A percentile compares a stretch with the other conserved stretches of the same genome.
These are phyloP conservation scores for Galerucella nymphaeae DNA, from an alignment of 2,888 invertebrate species.

Conservation along the genomic window DNA sequence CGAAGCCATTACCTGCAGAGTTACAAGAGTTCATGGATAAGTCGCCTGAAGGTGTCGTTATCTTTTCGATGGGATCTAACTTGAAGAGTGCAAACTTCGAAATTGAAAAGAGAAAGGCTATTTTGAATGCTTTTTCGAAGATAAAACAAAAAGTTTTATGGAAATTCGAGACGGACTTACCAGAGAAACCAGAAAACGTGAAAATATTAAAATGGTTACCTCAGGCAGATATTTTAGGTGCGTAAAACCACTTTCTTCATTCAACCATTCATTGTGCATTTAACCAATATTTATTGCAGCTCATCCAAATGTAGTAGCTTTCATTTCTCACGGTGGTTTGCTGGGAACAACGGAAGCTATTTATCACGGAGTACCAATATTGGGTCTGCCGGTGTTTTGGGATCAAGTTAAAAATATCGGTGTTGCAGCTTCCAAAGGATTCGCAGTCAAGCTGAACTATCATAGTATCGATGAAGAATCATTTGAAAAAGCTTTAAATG, in stretches of 20 bases:
- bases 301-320: constrained; percentile 25
- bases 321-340: constrained; percentile 35
- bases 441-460: constrained; percentile 15
- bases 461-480: constrained; percentile 16
- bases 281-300: background rate
- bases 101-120: constrained; percentile 65
- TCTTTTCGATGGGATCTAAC: constrained; percentile 73
- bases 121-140: constrained; percentile 70
- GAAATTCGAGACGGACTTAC: constrained; percentile 71
- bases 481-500: constrained; percentile 18
- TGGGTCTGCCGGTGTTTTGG: constrained; percentile 34
- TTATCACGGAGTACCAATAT: constrained; percentile 30
- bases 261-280: no score
- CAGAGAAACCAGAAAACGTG: constrained; percentile 61
- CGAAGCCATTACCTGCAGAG: constrained; percentile 60
- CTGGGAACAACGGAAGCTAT: constrained; percentile 29
- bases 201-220: constrained; percentile 58
- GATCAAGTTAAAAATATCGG: constrained; percentile 31
- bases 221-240: constrained; percentile 56
- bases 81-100: constrained; percentile 69
- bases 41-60: constrained; percentile 68
- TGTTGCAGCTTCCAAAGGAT: constrained; percentile 18
- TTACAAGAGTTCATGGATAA: constrained; percentile 68
- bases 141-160: constrained; percentile 74
- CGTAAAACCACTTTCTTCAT: constrained; percentile 8